Base-by-base conservation (phyloP, 2,113 vertebrate genomes). In the Atlantisia rogersi region DNA sequence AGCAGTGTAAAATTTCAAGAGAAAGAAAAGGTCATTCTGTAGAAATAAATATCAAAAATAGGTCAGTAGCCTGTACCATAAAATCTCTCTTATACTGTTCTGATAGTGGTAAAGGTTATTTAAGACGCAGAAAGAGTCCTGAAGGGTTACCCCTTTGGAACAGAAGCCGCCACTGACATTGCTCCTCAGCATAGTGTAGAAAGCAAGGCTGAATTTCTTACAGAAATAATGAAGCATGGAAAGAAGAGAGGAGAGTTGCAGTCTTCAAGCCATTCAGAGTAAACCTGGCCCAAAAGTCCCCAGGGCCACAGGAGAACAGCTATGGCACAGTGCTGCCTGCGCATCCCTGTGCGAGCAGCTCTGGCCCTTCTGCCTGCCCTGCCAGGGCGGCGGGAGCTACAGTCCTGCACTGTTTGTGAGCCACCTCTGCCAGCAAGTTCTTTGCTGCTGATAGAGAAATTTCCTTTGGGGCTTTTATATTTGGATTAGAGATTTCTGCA, bases 1-100 rank as follows among this genome's bases (percentile, higher is more conserved):
- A 74, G 15, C 48, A 50, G 15, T 52, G 14, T 63, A 64, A 92
- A 82, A 86, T 31, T 52, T 93, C 12, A 87, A 89, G 69, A 0
- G 3, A 82, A 83, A 65, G 35, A n/a, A 82, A 90, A 80, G 56
- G 74, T 92, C 17, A 78, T 77, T 86, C 55, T 52, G 11, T 71
- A 59, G 71, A 88, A 92, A 91, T 32, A 86, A 83, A 86, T 73
- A 88, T 35, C 21, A 83, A 74, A 88, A 91, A 48, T 63, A 74
- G n/a, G 37, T 77, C 79, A 88, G 55, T 37, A 32, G 2, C 11
- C 29, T 73, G 25, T 39, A 48, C 58, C 15, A 14, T 32, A 82
- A 85, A 88, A 6, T 62, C 15, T 77, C 31, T 9, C 63, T 81
- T 63, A 28, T 50, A 59, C 50, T 81, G 10, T 62, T 88, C 21